Base-by-base conservation (phyloP, 2,888 invertebrate genomes). In the Cyclophora punctaria region DNA sequence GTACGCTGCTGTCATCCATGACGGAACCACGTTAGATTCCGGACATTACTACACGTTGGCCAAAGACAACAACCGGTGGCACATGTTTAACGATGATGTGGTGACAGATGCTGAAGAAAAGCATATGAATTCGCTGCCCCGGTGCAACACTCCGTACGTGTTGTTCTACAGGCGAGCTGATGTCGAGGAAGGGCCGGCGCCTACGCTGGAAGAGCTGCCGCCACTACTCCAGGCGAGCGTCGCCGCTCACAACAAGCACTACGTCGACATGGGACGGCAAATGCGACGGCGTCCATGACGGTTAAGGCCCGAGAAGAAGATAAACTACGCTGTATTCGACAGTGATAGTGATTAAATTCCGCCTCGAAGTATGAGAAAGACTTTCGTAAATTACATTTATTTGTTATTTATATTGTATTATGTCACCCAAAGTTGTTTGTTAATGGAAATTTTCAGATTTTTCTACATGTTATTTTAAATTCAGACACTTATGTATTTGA, bases 11-110 rank as follows among this genome's bases (percentile, higher is more conserved):
- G 94, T 97, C 0, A 93, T 97, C 0, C 97, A 97, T 77, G 92
- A 93, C 0, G 97, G 97, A 2, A 91, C 92, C 34, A 94, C 93
- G 48, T 92, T 95, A 58, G 95, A 96, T 70, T 94, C 94, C 0
- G 97, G 96, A 0, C 97, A 97, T 73, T 97, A 97, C 75, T 96
- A 95, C 74, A 95, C 96, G 0, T 92, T 95, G 53, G 95, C 94
- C 0, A 90, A 92, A 41, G 94, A 94, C 69, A 81, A 78, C 20
- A 86, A 88, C 50, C 83, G 90, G 41, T 96, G 96, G 96, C 94
- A 92, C 73, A 91, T 93, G 69, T 95, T 95, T 70, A 95, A 96
- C 69, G 96, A 96, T 65, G 93, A 92, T 53, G 83, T 90, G n/a
- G 95, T 96, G 1, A 89, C 90, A 1, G 74, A 79, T 43, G 90